phyloP scores from a whole-genome alignment of 1,140 invertebrate species.

The Rhynchophorus ferrugineus region DNA sequence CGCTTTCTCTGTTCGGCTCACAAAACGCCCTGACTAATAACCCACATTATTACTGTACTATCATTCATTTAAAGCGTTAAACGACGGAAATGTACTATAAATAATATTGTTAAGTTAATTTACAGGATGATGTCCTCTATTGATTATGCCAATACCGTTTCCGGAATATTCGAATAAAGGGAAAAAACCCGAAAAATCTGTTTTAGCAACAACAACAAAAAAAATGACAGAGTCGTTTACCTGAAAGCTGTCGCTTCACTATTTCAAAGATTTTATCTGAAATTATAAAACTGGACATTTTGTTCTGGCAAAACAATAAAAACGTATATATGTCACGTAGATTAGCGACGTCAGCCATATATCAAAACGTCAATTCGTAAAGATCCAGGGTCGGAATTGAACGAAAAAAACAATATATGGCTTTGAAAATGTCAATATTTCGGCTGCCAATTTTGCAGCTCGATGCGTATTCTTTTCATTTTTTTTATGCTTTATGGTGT shows the following conservation, averaged over 20 bases:
- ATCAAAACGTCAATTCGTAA: conserved; percentile 40
- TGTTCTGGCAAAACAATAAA: conserved; percentile 39
- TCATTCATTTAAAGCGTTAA: conserved; percentile 24
- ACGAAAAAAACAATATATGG: conserved; percentile 9
- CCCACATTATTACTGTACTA: conserved; percentile 23
- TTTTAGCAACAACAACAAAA: neutral
- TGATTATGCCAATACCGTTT: neutral
- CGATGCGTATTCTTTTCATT: neutral
- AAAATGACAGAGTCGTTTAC: neutral
- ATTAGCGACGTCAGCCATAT: conserved; percentile 41
- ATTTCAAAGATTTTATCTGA: conserved; percentile 36
- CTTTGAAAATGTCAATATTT: neutral
- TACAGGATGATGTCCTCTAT: conserved; percentile 1
- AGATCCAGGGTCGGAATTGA: conserved; percentile 19
- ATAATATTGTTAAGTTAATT: conserved; percentile 21
- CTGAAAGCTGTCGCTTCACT: conserved; percentile 9
- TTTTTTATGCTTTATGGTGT: neutral
- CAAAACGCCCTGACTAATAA: conserved; percentile 23
- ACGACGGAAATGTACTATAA: conserved; percentile 20
- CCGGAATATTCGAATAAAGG: neutral
- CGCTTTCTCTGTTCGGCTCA: conserved; percentile 6
- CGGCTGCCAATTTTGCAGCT: too few relatives aligned
- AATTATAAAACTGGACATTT: conserved; percentile 40
- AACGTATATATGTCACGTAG: conserved; percentile 41
- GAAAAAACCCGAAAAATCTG: neutral